These are phyloP conservation scores for Argentina silus DNA, from an alignment of 2,797 vertebrate genomes.

Conservation along the genomic window DNA sequence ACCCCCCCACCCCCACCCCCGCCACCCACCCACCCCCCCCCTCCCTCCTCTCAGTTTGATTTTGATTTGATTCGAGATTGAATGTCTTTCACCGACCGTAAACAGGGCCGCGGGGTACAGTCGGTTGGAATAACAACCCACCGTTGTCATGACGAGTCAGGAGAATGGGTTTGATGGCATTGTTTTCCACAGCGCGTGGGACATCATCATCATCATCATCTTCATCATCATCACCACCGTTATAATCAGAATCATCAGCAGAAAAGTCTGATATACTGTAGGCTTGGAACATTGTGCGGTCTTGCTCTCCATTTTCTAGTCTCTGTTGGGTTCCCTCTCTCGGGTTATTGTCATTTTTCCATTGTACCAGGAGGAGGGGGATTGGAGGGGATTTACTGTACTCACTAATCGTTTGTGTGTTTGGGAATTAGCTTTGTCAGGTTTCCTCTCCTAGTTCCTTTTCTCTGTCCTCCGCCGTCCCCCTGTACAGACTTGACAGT, in stretches of 20 bases:
- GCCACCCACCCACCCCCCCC: background rate
- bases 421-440: no score
- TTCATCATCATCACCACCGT: no score
- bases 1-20: background rate
- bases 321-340: conserved; percentile 6
- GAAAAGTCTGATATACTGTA: conserved; percentile 31
- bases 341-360: conserved; percentile 33
- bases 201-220: conserved; percentile 19
- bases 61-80: conserved; percentile 56
- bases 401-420: no score
- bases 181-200: conserved; percentile 51
- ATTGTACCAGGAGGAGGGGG: conserved; percentile 17
- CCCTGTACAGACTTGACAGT: no score
- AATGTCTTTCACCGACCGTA: conserved; percentile 46
- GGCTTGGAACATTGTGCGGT: conserved; percentile 30
- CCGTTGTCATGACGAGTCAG: conserved; percentile 57
- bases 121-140: conserved; percentile 34
- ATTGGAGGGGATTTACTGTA: no score
- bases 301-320: conserved; percentile 20
- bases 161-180: conserved; percentile 57
- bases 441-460: no score
- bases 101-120: conserved; percentile 56
- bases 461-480: no score
- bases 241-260: no score
- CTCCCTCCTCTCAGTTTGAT: conserved; percentile 28